A percentile compares a stretch with the other conserved stretches of the same genome.
phyloP scores from a whole-genome alignment of 2,797 vertebrate genomes.

The Enteromius anoplus region DNA sequence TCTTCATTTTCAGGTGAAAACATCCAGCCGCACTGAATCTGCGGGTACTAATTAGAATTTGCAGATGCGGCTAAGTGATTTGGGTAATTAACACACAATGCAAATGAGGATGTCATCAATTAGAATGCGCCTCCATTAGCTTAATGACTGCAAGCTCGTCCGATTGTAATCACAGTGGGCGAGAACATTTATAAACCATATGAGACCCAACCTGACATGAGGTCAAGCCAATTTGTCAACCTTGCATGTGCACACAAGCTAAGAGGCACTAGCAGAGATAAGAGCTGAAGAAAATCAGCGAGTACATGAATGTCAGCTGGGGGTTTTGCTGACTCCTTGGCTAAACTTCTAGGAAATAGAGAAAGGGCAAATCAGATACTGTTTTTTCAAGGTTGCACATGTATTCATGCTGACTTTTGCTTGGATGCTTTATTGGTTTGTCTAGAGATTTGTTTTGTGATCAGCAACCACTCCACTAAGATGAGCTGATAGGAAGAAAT shows the following conservation, averaged over 20 bases:
- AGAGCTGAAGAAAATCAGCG: slow-evolving; percentile 18
- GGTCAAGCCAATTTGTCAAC: slow-evolving; percentile 69
- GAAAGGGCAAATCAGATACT: background rate
- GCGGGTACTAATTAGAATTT: slow-evolving; percentile 70
- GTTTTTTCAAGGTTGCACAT: background rate
- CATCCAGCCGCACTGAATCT: slow-evolving; percentile 62
- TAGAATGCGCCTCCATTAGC: slow-evolving; percentile 78
- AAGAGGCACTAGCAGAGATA: slow-evolving; percentile 1
- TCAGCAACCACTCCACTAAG: slow-evolving; percentile 35
- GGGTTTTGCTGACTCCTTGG: background rate
- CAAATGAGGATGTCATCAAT: slow-evolving; percentile 79
- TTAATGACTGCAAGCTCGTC: slow-evolving; percentile 69
- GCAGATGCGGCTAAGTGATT: slow-evolving; percentile 72
- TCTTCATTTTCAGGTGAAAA: slow-evolving; percentile 60
- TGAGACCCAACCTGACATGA: slow-evolving; percentile 56
- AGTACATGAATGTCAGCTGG: background rate
- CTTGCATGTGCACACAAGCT: slow-evolving; percentile 49
- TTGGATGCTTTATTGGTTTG: background rate
- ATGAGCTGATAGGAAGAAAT: slow-evolving; percentile 31
- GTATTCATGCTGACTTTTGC: slow-evolving; percentile 12
- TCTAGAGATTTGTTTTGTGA: slow-evolving; percentile 14
- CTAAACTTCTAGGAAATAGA: background rate
- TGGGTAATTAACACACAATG: slow-evolving; percentile 76
- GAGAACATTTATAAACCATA: slow-evolving; percentile 69
- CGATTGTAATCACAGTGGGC: slow-evolving; percentile 69